Evolutionary conservation across 2,113 vertebrate genomes (phyloP), one percentile per base, ranked within the genome.

Genomic region (Psittacula cyanocephala): DNA sequence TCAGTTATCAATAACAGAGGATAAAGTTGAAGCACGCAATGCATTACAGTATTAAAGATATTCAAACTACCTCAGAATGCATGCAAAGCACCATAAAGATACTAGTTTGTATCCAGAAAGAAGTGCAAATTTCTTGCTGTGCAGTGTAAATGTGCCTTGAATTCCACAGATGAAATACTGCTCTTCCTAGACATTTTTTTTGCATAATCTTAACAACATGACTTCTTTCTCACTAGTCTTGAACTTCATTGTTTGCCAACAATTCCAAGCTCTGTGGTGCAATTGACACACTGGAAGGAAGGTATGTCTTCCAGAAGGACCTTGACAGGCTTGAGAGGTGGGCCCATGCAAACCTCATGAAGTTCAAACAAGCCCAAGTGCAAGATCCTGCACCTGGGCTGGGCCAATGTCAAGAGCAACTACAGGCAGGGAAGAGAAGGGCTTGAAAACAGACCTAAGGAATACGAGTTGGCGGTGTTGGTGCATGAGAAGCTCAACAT

Each of bases 101-200:
- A 50, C 2, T 37, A 39, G 12, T 52, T 88, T 44, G 7, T 28
- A 53, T 28, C 11, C 31, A 79, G 2, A 3, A 82, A 39, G n/a
- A 67, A 52, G 9, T 47, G 29, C 3, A 63, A 17, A n/a, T 84
- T 70, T 89, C 17, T 84, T 59, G n/a, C 28, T 67, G 4, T 46
- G 7, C 11, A 37, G 10, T 28, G 4, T 27, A 80, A 70, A 90
- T 0, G 0, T 46, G 17, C 25, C 14, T 47, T 89, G 62, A 89
- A 85, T 89, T 87, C 27, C 22, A 44, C 7, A 29, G 24, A 91
- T 69, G 5, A 44, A 77, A 46, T 59, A 59, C 0, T 60, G 14
- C 12, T 79, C 16, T 71, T 55, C 43, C 23, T 39, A 82, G 75
- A 65, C 2, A 28, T 59, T 41, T 89, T 44, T 44, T 20, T 62